Evolutionary conservation across 2,797 vertebrate genomes (phyloP), one percentile per base, ranked within the genome.

Genomic region (Parauchenoglanis punctatus): DNA sequence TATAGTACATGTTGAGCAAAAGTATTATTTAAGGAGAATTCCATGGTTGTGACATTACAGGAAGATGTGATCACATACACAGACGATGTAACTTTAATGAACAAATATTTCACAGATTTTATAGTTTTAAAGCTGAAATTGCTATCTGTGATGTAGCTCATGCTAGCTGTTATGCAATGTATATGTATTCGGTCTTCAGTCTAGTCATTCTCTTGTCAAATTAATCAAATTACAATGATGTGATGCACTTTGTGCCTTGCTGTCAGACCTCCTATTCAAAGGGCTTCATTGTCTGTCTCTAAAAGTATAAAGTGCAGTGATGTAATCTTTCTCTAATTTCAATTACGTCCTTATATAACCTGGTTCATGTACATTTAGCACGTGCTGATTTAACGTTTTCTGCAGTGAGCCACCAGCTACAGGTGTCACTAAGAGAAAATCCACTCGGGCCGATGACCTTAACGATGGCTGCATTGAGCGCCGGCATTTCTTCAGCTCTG

Each of bases 381-480:
- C 44, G 25, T 85, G 77, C 86, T 52, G 1, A 85, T 54, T 84
- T 85, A 44, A 28, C 61, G 52, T 35, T 40, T 75, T 44, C 20
- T 25, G 49, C 35, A 68, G 4, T 7, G 58, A 85, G n/a, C 40
- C 61, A 61, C 46, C 31, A 70, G 70, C 81, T 77, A 75, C 89
- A 90, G 89, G 87, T 91, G 90, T 87, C 77, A 59, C 31, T 46
- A 44, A 86, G 72, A 85, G 83, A 88, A 83, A 88, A 73, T 67
- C 61, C 4, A 44, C 68, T 87, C 81, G 75, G 40, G 54, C 80
- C 35, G 89, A 86, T 89, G 91, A 91, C 93, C 90, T 92, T 92
- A 90, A 77, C 73, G 67, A 75, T n/a, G 85, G 23, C 59, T 67
- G 52, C 31, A 7, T 40, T 88, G 81, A 88, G 76, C 87, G 76